Evolutionary conservation across 2,797 vertebrate genomes (phyloP).

Genomic region (Australoheros facetus): DNA sequence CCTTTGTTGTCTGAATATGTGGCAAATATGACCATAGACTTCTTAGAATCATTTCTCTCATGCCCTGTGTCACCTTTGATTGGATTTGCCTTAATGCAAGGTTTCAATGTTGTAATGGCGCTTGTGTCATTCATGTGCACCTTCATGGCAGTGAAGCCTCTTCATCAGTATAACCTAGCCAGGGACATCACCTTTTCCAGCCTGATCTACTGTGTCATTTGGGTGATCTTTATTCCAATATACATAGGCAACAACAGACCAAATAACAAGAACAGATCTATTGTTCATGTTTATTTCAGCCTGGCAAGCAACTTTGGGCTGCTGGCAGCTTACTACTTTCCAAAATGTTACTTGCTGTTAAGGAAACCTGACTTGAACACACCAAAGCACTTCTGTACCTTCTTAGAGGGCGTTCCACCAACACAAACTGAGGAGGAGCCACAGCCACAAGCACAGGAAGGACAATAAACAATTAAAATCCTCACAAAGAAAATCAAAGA

Average conservation of each 20-base stretch:
- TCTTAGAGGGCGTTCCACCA: slow-evolving; percentile 63
- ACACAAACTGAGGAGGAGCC: slow-evolving; percentile 59
- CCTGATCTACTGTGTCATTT: too few relatives aligned
- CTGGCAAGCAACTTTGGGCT: slow-evolving; percentile 81
- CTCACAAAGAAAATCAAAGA: not conserved
- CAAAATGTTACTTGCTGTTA: slow-evolving; percentile 87
- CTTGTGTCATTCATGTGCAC: slow-evolving; percentile 87
- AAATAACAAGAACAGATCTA: slow-evolving; percentile 31
- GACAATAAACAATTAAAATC: not conserved
- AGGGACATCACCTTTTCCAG: slow-evolving; percentile 49
- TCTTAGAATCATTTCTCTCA: slow-evolving; percentile 56
- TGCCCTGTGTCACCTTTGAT: slow-evolving; percentile 76
- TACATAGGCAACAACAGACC: slow-evolving; percentile 65
- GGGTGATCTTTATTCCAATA: slow-evolving; percentile 81
- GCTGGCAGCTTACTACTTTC: slow-evolving; percentile 81
- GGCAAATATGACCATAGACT: slow-evolving; percentile 62
- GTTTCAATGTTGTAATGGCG: slow-evolving; percentile 77
- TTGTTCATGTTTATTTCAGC: slow-evolving; percentile 76
- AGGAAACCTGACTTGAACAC: slow-evolving; percentile 83
- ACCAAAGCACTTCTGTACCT: slow-evolving; percentile 80
- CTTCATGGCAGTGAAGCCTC: slow-evolving; percentile 85
- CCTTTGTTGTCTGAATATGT: slow-evolving; percentile 55
- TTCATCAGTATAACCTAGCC: slow-evolving; percentile 83
- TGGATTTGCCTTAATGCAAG: slow-evolving; percentile 80
- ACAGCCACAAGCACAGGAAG: slow-evolving; percentile 35